These are phyloP conservation scores for Drosophila picticornis DNA, from an alignment of 2,888 invertebrate genomes.

Conservation along the genomic window DNA sequence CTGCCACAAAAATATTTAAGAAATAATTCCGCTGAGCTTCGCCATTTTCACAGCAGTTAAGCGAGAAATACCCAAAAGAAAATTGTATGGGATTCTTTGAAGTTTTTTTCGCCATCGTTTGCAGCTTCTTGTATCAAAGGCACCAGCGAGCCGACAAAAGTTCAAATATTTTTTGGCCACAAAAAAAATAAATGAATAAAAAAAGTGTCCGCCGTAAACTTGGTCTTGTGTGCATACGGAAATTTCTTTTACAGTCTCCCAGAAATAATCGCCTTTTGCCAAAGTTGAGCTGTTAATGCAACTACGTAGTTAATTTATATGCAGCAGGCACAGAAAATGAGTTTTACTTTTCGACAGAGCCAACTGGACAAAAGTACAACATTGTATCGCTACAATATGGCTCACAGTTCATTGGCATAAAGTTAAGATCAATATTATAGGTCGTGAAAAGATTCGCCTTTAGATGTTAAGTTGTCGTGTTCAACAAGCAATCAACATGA, in stretches of 20 bases:
- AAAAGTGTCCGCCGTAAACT: slow-evolving; percentile 31
- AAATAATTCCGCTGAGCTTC: slow-evolving; percentile 66
- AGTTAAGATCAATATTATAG: slow-evolving; percentile 26
- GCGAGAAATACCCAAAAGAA: slow-evolving; percentile 13
- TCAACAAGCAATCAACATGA: slow-evolving; percentile 44
- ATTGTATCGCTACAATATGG: not conserved
- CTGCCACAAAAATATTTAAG: slow-evolving; percentile 66
- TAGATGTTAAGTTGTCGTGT: slow-evolving; percentile 23
- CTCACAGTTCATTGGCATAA: slow-evolving; percentile 23
- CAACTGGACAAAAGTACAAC: not conserved
- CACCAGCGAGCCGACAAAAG: slow-evolving; percentile 35
- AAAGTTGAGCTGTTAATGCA: slow-evolving; percentile 24
- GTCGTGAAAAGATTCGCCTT: slow-evolving; percentile 25
- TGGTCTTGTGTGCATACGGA: slow-evolving; percentile 32
- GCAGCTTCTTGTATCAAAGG: slow-evolving; percentile 56
- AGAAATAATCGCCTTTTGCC: slow-evolving; percentile 14
- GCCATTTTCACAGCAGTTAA: slow-evolving; percentile 66
- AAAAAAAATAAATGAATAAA: slow-evolving; percentile 4
- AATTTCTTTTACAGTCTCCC: slow-evolving; percentile 1
- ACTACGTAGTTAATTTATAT: slow-evolving; percentile 65
- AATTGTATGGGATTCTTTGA: slow-evolving; percentile 26
- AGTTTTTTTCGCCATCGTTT: slow-evolving; percentile 29
- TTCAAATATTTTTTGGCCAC: slow-evolving; percentile 66
- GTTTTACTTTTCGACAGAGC: slow-evolving; percentile 31
- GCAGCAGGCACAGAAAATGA: slow-evolving; percentile 48